Evolutionary conservation across 2,113 vertebrate genomes (phyloP).

Genomic region (Cryptotis parvus): DNA sequence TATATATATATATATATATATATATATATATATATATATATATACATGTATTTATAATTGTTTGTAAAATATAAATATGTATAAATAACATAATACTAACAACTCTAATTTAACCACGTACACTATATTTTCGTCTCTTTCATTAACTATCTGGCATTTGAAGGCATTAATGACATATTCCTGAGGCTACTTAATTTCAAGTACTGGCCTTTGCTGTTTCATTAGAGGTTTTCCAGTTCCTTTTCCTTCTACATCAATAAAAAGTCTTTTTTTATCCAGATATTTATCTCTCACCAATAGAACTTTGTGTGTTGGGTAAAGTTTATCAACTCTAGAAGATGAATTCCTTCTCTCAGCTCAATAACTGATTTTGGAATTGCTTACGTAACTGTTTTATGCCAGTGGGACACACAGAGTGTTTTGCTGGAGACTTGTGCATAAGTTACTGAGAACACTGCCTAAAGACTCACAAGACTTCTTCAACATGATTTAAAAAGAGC

Average conservation of each 20-base stretch:
- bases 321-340: background rate
- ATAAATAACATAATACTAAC: no score
- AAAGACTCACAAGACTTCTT: background rate
- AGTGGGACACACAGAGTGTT: background rate
- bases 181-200: background rate
- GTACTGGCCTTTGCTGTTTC: background rate
- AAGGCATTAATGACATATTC: background rate
- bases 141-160: background rate
- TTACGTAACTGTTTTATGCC: background rate
- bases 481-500: background rate
- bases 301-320: background rate
- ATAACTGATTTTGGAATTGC: background rate
- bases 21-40: no score
- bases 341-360: background rate
- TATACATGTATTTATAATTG: no score
- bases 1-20: no score
- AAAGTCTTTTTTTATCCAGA: background rate
- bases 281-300: background rate
- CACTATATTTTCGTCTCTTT: background rate
- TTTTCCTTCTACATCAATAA: conserved; percentile 11
- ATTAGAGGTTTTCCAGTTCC: background rate
- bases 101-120: no score
- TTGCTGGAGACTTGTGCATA: background rate
- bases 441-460: background rate
- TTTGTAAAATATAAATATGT: no score